Percentiles rank a stretch among this genome's conserved stretches.
Conservation (phyloP, 2,888 invertebrate genomes). For the Drosophila koepferae region DNA sequence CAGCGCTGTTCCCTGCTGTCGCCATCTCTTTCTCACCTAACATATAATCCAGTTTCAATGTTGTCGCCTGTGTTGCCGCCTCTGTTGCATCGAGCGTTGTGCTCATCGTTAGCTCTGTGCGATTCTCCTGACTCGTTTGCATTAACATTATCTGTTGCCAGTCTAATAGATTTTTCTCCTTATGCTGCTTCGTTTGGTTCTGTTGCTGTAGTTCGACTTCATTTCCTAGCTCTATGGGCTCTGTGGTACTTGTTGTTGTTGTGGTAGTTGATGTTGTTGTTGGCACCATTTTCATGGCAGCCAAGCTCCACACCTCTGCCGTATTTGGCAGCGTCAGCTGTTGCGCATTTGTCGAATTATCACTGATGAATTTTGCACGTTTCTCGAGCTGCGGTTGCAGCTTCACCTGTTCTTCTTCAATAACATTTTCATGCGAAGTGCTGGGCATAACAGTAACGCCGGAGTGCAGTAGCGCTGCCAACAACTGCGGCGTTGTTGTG, state of each 20-base stretch:
- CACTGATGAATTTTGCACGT: conserved; percentile 81
- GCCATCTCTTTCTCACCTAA: conserved; percentile 24
- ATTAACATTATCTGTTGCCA: conserved; percentile 82
- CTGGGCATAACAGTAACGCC: conserved; percentile 33
- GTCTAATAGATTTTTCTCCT: conserved; percentile 80
- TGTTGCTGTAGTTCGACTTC: conserved; percentile 47
- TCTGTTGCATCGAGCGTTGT: conserved; percentile 74
- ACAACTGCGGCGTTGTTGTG: conserved; percentile 26
- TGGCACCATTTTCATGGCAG: conserved; percentile 80
- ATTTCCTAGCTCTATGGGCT: conserved; percentile 44
- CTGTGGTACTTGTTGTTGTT: conserved; percentile 3
- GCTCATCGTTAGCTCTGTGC: conserved; percentile 59
- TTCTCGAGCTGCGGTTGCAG: conserved; percentile 64
- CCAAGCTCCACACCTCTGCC: conserved; percentile 83
- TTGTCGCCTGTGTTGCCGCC: conserved; percentile 58
- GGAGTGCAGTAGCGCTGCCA: conserved; percentile 33
- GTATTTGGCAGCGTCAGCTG: conserved; percentile 80
- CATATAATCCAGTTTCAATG: conserved; percentile 28
- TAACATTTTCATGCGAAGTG: conserved; percentile 65
- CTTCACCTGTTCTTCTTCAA: conserved; percentile 56
- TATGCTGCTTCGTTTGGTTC: conserved; percentile 58
- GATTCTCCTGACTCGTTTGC: conserved; percentile 60
- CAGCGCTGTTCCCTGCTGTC: conserved; percentile 18
- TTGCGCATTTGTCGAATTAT: conserved; percentile 81
- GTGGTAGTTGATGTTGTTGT: conserved; percentile 29